phyloP scores from a whole-genome alignment of 35 echinoderm and acorn worm species.

The Hemicentrotus pulcherrimus region DNA sequence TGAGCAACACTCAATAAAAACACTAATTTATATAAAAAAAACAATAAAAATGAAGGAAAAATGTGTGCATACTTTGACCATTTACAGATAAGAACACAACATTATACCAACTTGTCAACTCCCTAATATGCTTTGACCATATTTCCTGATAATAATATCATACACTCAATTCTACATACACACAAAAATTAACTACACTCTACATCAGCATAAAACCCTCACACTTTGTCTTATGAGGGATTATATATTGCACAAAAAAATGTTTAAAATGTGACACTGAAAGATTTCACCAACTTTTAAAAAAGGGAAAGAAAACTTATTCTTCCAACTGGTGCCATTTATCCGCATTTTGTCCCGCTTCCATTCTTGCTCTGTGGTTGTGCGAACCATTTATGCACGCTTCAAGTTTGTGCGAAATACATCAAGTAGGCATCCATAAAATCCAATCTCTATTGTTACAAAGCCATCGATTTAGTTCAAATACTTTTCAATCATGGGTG shows the following conservation, averaged over 20 bases:
- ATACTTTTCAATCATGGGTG: slow-evolving; percentile 23
- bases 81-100: slow-evolving; percentile 53
- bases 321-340: not conserved
- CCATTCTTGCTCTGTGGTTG: not conserved
- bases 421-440: slow-evolving; percentile 13
- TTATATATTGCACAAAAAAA: slow-evolving; percentile 52
- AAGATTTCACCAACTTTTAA: not conserved
- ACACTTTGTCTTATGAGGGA: not conserved
- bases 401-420: not conserved
- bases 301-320: slow-evolving; percentile 2
- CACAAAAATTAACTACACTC: slow-evolving; percentile 38
- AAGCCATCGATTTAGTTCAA: not conserved
- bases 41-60: not conserved
- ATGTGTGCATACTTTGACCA: slow-evolving; percentile 51
- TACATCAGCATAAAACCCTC: slow-evolving; percentile 42
- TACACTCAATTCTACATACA: slow-evolving; percentile 45
- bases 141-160: slow-evolving; percentile 38
- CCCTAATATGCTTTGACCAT: slow-evolving; percentile 42
- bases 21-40: slow-evolving; percentile 30
- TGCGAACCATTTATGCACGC: not conserved
- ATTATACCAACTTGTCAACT: slow-evolving; percentile 13
- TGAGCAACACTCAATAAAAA: slow-evolving; percentile 27
- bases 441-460: not conserved
- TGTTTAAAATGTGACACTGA: slow-evolving; percentile 46
- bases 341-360: slow-evolving; percentile 8